Base-by-base conservation (phyloP, 2,113 vertebrate genomes). In the Gymnarchus niloticus region DNA sequence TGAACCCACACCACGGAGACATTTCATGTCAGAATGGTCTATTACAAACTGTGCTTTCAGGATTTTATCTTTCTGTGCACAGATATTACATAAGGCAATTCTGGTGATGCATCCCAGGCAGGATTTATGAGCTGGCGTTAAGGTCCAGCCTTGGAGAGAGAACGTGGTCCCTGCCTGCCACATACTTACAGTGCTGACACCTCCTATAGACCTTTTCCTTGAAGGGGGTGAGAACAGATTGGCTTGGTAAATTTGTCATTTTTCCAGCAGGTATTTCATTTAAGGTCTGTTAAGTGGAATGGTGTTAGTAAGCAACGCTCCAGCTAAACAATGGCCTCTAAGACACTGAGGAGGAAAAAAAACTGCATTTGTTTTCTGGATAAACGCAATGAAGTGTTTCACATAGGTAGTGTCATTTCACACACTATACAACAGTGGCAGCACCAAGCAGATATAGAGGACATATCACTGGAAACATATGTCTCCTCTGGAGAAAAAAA, bases 41-140 rank as follows among this genome's bases (percentile, higher is more conserved):
- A 85, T 81, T 81, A 49, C 84, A 81, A 78, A 76, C 61, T 73
- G 85, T 84, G n/a, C 84, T 87, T 87, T 87, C 65, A 82, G 84
- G 49, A 85, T 57, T 83, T 87, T 76, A 86, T 85, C 61, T 83
- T 77, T 54, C 83, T 52, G 51, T 6, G 19, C 51, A 65, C 69
- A 80, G 51, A 84, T 84, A 86, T 89, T 87, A 89, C 88, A 86
- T 87, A 85, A 86, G 82, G 83, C 88, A 87, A 89, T 87, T 77
- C 78, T 83, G 85, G 85, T 86, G 87, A 89, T 86, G 83, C 83
- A 81, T 81, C 85, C 54, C 25, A 33, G 69, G 59, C 80, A 85
- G 83, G 78, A 86, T 86, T 88, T 69, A 87, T 83, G 85, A 86
- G 81, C 48, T 49, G 54, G 19, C 48, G 49, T 51, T 61, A 84